Conservation (phyloP, 2,113 vertebrate species). For the Hypocryptadius cinnamomeus region DNA sequence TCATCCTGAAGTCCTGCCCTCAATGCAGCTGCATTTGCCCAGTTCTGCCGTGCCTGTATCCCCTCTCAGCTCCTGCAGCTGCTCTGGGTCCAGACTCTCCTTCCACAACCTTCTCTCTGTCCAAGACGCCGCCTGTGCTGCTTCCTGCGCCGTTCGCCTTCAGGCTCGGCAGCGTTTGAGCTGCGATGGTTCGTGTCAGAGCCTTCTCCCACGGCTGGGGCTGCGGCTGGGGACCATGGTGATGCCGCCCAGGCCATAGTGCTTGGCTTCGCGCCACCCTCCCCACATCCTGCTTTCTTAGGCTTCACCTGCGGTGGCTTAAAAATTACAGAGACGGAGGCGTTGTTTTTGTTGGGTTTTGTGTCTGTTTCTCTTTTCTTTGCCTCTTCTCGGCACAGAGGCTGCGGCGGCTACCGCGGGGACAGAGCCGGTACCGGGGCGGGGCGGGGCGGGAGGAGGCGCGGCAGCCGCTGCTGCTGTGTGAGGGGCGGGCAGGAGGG, state of each 20-base stretch:
- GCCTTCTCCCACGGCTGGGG: accelerated
- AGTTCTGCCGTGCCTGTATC: accelerated
- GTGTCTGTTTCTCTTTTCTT: accelerated
- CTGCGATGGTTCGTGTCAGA: background rate
- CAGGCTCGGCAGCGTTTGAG: background rate
- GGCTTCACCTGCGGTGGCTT: background rate
- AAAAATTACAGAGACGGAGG: background rate
- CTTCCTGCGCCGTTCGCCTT: background rate
- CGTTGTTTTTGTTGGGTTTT: background rate
- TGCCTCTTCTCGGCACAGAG: background rate
- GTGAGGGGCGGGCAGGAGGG: background rate
- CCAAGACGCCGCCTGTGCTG: background rate
- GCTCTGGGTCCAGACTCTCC: too few species aligned
- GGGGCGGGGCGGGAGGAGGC: background rate
- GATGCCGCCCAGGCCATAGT: accelerated
- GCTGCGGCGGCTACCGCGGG: background rate
- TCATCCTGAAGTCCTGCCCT: background rate
- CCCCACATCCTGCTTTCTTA: too few species aligned
- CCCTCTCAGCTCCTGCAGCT: background rate
- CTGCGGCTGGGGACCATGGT: background rate
- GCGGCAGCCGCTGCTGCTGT: background rate
- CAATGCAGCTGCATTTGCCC: background rate
- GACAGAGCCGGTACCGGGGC: accelerated
- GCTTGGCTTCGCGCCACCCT: background rate
- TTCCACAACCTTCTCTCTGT: background rate